Evolutionary conservation across 2,888 invertebrate genomes (phyloP).

Genomic region (Odontomyia ornata): DNA sequence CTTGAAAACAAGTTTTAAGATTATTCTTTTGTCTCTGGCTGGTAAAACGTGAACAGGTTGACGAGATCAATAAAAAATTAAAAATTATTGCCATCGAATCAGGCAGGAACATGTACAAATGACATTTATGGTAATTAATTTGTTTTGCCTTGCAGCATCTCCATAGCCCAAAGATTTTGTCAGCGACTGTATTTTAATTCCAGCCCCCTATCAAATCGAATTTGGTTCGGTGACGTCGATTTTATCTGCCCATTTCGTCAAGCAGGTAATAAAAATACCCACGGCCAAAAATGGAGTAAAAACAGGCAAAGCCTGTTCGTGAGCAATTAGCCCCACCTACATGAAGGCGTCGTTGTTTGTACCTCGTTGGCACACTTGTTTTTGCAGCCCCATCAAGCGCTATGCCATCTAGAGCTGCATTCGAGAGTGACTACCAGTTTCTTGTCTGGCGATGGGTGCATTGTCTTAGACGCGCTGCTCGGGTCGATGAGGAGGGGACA

Average conservation of each 20-base stretch:
- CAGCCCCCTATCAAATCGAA: conserved; percentile 24
- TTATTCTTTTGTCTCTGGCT: no score
- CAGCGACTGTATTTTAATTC: conserved; percentile 18
- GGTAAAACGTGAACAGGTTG: neutral
- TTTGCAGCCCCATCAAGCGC: neutral
- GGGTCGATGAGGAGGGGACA: no score
- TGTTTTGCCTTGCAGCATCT: no score
- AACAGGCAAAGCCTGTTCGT: conserved; percentile 40
- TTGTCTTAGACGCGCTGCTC: no score
- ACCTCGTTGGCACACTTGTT: conserved; percentile 41
- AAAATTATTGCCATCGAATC: no score
- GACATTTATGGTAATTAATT: no score
- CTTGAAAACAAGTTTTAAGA: no score
- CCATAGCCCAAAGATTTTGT: conserved; percentile 2
- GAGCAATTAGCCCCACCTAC: conserved; percentile 49
- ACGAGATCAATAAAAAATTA: neutral
- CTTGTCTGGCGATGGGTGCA: neutral
- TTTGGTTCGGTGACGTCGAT: conserved; percentile 8
- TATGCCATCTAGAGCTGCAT: neutral
- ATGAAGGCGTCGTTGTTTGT: conserved; percentile 48
- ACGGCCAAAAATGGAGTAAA: conserved; percentile 39
- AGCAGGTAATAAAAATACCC: conserved; percentile 7
- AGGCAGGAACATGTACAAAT: no score
- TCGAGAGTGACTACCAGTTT: neutral
- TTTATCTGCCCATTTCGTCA: conserved; percentile 27